Percentiles rank a stretch among this genome's conserved stretches.
phyloP scores from a whole-genome alignment of 2,888 invertebrate genomes.

The Folsomia candida region DNA sequence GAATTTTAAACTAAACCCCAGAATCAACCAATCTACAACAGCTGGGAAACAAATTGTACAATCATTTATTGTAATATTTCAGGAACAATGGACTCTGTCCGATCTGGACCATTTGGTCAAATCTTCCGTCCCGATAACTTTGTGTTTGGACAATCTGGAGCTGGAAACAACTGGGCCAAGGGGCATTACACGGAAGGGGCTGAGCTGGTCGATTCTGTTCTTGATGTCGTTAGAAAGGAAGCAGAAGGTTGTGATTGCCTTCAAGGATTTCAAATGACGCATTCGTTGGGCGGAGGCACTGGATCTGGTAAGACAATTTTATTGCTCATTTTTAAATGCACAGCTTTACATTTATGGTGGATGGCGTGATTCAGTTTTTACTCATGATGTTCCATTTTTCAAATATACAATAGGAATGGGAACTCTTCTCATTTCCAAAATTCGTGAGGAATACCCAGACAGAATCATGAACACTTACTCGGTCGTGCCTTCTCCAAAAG shows the following conservation, averaged over 20 bases:
- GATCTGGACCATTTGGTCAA: constrained; percentile 83
- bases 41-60: no score
- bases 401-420: constrained; percentile 70
- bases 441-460: constrained; percentile 96
- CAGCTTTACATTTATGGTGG: no score
- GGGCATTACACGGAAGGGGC: constrained; percentile 62
- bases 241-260: constrained; percentile 85
- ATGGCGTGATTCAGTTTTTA: no score
- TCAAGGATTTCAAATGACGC: constrained; percentile 91
- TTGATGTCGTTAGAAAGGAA: constrained; percentile 80
- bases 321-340: not conserved
- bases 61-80: no score
- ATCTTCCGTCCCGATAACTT: constrained; percentile 70
- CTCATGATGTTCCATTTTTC: no score
- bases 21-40: no score
- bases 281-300: constrained; percentile 93
- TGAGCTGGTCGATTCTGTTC: constrained; percentile 67
- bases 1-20: no score
- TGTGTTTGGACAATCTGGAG: constrained; percentile 62
- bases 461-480: constrained; percentile 98
- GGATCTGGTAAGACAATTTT: constrained; percentile 68
- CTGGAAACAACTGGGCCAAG: constrained; percentile 62
- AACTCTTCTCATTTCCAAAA: constrained; percentile 91
- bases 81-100: constrained; percentile 97
- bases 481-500: constrained; percentile 68